These are phyloP conservation scores for Himalopsyche anomala DNA, from an alignment of 2,888 invertebrate species.

Conservation along the genomic window DNA sequence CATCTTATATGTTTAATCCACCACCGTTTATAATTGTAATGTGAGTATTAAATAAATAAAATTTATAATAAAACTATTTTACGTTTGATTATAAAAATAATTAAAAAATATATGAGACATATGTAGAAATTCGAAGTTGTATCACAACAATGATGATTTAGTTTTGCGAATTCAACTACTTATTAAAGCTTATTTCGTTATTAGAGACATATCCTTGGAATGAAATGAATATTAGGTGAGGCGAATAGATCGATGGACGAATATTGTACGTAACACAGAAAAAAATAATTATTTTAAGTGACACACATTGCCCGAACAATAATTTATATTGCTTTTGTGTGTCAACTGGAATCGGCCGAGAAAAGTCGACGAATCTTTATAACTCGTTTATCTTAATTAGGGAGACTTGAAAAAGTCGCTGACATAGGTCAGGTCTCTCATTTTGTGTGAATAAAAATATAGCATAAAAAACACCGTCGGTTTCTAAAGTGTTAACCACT, in stretches of 20 bases:
- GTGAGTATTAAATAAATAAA: no score
- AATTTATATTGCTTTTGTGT: slow-evolving; percentile 25
- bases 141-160: no score
- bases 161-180: no score
- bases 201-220: no score
- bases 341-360: not conserved
- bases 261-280: not conserved
- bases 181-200: no score
- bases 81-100: no score
- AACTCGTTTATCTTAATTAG: slow-evolving; percentile 61
- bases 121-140: no score
- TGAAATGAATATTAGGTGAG: no score
- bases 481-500: not conserved
- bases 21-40: no score
- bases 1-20: no score
- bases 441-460: not conserved
- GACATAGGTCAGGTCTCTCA: slow-evolving; percentile 15
- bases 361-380: slow-evolving; percentile 55
- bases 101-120: no score
- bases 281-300: not conserved
- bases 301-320: not conserved
- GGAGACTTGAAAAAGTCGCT: slow-evolving; percentile 46
- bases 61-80: no score
- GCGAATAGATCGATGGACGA: not conserved
- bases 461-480: not conserved